phyloP scores from a whole-genome alignment of 2,797 vertebrate species.

The Hapalemur alaotrensis region DNA sequence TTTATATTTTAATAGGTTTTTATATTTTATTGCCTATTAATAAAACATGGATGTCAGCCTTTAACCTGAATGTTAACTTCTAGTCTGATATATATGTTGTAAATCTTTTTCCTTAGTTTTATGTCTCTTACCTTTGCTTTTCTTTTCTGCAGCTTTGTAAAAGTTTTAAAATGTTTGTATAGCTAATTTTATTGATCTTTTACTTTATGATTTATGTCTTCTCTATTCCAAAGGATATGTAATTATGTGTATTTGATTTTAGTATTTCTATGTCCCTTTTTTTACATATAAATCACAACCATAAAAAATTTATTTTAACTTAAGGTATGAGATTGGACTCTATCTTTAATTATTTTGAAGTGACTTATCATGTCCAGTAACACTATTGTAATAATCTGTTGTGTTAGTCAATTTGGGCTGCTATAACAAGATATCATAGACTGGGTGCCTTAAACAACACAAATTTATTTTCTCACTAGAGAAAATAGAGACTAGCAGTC shows the following conservation, averaged over 20 bases:
- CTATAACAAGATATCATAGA: background rate
- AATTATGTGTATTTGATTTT: background rate
- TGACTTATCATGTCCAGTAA: background rate
- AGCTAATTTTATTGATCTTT: background rate
- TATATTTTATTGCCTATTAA: background rate
- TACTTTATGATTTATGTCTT: background rate
- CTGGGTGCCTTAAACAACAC: background rate
- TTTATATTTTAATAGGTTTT: background rate
- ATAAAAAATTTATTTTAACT: background rate
- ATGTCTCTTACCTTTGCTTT: background rate
- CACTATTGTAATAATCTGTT: background rate
- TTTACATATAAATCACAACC: background rate
- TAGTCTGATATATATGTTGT: background rate
- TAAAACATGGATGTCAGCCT: background rate
- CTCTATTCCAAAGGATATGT: background rate
- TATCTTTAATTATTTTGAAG: constrained; percentile 22
- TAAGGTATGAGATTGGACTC: background rate
- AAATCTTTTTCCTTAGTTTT: background rate
- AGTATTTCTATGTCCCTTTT: background rate
- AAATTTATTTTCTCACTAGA: background rate
- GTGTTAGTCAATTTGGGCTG: background rate
- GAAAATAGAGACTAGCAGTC: background rate
- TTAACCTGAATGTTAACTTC: constrained; percentile 9
- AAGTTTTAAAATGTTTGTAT: background rate
- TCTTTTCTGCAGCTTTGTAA: background rate